Evolutionary conservation across 1,140 invertebrate genomes (phyloP), one percentile per base, ranked within the genome.

Genomic region (Brachionus koreanus): DNA sequence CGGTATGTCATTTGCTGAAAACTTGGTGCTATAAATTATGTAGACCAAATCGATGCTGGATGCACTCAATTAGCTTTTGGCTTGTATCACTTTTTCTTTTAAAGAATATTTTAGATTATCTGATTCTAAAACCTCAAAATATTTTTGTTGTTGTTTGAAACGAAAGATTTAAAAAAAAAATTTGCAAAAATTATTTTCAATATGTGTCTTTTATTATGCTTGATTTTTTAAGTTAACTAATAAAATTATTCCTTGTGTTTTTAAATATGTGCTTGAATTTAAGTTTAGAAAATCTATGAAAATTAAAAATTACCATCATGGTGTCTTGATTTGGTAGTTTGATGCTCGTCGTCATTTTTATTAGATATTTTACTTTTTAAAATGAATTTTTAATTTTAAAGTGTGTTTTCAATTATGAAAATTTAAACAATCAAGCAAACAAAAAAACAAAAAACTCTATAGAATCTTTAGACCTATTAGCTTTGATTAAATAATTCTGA

Each of bases 171-270:
- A 57, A 25, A 23, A 57, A n/a, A 57, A 19, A 57, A 57, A 23
- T 57, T 57, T 57, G 49, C 5, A 57, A 57, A 5, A 57, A 57
- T 19, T n/a, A 57, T 19, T 52, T 57, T 57, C 49, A 57, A 57
- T 57, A 57, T 57, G 49, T 57, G 49, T 57, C 49, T 57, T 57
- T 57, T 57, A 57, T 57, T 57, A 57, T 57, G 49, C 49, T 57
- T 57, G 49, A 57, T 16, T 16, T 57, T 57, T 57, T 29, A 29
- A 29, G 1, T 46, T 57, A 23, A 23, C 19, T 19, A 57, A 57
- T 57, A 57, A 57, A 57, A 9, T 23, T 6, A 23, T 57, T 57
- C 49, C 49, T 25, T 7, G 19, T 57, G 49, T 23, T 57, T 25
- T 57, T 3, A 57, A 57, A 57, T 57, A 57, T 19, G 49, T 57